Conservation (phyloP, 2,113 vertebrate genomes). For the Mormyrus lacerda region DNA sequence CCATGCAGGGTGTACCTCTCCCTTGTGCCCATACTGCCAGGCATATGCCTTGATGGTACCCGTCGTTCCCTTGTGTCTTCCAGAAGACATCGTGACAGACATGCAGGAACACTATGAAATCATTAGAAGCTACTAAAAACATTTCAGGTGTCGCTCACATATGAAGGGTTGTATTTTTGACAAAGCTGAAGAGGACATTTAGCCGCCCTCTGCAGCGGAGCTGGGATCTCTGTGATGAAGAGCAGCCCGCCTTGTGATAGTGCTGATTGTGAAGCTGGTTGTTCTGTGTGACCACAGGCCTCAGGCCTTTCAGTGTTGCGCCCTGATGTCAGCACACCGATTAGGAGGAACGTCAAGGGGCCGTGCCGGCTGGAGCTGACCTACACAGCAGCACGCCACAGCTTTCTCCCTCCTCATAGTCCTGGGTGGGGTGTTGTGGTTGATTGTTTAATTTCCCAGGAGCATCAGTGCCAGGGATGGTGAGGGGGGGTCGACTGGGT, state of each 20-base stretch:
- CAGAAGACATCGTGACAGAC: background rate
- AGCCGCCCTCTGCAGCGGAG: background rate
- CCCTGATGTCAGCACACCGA: background rate
- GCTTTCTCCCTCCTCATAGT: background rate
- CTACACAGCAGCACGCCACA: background rate
- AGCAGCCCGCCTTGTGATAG: background rate
- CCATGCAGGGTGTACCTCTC: no score
- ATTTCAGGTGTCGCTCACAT: background rate
- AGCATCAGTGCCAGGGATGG: background rate
- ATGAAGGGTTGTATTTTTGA: background rate
- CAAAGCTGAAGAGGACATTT: background rate
- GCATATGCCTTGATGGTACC: background rate
- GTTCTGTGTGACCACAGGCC: background rate
- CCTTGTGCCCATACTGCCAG: background rate
- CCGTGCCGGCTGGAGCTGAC: background rate
- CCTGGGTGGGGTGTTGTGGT: background rate
- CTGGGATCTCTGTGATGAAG: background rate
- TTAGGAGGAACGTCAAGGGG: background rate
- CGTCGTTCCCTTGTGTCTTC: background rate
- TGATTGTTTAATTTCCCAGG: conserved; percentile 10
- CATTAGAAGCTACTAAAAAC: background rate
- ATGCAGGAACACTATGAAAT: background rate
- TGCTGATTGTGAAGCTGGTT: background rate
- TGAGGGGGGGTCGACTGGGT: background rate
- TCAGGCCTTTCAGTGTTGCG: background rate